Evolutionary conservation across 2,113 vertebrate genomes (phyloP).

Genomic region (Lathamus discolor): DNA sequence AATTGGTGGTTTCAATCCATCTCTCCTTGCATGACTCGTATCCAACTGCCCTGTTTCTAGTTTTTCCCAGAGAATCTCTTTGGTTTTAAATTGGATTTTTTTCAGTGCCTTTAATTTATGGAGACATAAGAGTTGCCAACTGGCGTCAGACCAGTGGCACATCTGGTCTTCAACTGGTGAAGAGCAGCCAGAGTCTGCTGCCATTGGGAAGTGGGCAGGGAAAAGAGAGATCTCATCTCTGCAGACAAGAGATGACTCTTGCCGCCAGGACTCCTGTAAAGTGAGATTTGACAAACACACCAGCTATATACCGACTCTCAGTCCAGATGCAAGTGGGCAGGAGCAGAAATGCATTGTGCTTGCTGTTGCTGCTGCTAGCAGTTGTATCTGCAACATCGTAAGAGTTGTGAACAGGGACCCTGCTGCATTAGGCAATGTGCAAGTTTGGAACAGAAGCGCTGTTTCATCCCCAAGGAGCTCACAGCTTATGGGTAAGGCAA

Average conservation of each 20-base stretch:
- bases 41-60: neutral
- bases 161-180: neutral
- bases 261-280: neutral
- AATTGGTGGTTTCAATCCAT: conserved; percentile 21
- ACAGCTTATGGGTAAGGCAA: neutral
- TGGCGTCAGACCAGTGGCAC: neutral
- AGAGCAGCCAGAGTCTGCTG: neutral
- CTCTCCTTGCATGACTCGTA: neutral
- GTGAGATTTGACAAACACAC: neutral
- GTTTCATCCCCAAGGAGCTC: neutral
- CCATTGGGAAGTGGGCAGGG: neutral
- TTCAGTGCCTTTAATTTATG: neutral
- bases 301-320: neutral
- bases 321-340: neutral
- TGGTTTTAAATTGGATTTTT: neutral
- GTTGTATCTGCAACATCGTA: neutral
- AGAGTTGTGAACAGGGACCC: neutral
- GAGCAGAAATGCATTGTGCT: neutral
- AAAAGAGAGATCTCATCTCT: neutral
- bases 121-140: neutral
- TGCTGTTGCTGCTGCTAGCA: neutral
- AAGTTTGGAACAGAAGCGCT: neutral
- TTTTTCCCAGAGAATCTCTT: neutral
- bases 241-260: neutral
- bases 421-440: neutral